Base-by-base conservation (phyloP, 2,888 invertebrate genomes). In the Catocala nupta region DNA sequence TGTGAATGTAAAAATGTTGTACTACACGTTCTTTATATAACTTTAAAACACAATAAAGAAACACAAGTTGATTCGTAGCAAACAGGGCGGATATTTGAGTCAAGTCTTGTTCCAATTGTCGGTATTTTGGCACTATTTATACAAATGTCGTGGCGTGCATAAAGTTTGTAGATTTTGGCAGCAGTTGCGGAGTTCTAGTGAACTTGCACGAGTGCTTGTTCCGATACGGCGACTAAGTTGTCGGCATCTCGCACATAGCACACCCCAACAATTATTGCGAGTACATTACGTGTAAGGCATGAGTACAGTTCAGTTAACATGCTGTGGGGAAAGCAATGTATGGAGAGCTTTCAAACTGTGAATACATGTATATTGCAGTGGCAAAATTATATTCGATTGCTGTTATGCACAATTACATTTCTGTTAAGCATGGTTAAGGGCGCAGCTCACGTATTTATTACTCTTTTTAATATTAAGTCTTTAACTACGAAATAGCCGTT, bases 81-180 rank as follows among this genome's bases (percentile, higher is more conserved):
- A 52, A 62, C 49, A 52, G 56, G 39, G 47, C 12, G 33, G 36
- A 61, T 62, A 50, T 54, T 71, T 36, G 45, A 60, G 39, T 49
- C 16, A 44, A 25, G 34, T 47, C 54, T 43, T 59, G 43, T 62
- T 60, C 49, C 54, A 54, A 70, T 63, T 60, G 63, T 48, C 53
- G 12, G n/a, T 9, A 67, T 65, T 68, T 58, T 60, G 68, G 61
- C 59, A 65, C 45, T 63, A 65, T 65, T 65, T 59, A 59, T 62
- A 73, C 63, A 58, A 65, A 55, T 56, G 51, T 52, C 62, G 65
- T 50, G 10, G 60, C 63, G 61, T 63, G 52, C 53, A 69, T 66
- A 65, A 76, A 76, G 62, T 76, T 66, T 45, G 57, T 56, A 51
- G 33, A 71, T 70, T 65, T 75, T 73, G 75, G 73, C 73, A 76